Evolutionary conservation across 2,113 vertebrate genomes (phyloP).

Genomic region (Hemibagrus wyckioides): DNA sequence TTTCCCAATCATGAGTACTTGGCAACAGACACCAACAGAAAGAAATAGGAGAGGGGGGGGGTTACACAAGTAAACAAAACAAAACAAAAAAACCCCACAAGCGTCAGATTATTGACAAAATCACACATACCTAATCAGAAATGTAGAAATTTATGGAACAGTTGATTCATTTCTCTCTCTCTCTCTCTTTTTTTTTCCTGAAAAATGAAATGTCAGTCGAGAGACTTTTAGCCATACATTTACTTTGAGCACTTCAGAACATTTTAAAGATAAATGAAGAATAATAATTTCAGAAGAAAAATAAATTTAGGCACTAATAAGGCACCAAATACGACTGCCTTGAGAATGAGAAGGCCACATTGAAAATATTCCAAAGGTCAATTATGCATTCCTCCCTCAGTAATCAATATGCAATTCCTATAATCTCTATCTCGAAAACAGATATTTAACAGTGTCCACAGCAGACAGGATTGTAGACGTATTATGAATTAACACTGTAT

Average conservation of each 20-base stretch:
- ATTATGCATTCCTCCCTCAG: conserved; percentile 44
- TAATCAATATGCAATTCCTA: conserved; percentile 42
- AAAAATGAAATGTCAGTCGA: conserved; percentile 37
- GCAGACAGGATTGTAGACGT: conserved; percentile 63
- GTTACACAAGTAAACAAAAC: conserved; percentile 23
- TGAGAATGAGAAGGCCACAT: conserved; percentile 85
- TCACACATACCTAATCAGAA: conserved; percentile 31
- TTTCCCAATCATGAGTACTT: conserved; percentile 53
- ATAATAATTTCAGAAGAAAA: conserved; percentile 52
- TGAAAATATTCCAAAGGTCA: conserved; percentile 70
- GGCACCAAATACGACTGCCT: conserved; percentile 80
- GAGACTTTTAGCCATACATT: conserved; percentile 24
- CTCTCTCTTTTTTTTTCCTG: conserved; percentile 10
- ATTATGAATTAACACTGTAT: conserved; percentile 75
- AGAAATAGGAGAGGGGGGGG: neutral
- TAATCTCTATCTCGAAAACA: conserved; percentile 67
- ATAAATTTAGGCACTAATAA: conserved; percentile 80
- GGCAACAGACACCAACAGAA: conserved; percentile 49
- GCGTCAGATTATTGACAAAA: conserved; percentile 22
- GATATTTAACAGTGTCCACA: conserved; percentile 57
- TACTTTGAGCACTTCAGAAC: conserved; percentile 63
- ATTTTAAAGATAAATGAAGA: conserved; percentile 68
- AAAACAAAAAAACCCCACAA: conserved; percentile 22
- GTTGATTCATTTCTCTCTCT: neutral
- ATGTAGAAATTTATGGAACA: conserved; percentile 12